These are phyloP conservation scores for Centropristis striata DNA, from an alignment of 2,113 vertebrate species.

Conservation along the genomic window DNA sequence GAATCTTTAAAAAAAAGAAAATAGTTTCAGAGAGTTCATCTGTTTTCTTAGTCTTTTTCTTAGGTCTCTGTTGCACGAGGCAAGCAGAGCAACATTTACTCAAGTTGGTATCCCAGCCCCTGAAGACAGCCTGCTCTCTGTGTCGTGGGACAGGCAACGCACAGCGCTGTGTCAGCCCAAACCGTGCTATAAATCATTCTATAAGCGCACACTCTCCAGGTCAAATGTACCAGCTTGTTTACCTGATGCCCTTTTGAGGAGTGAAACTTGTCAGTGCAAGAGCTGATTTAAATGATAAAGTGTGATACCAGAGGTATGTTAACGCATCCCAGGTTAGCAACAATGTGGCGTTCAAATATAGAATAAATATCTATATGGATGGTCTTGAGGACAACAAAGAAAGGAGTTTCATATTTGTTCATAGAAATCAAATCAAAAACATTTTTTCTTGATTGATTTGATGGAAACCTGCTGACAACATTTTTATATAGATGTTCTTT, in stretches of 20 bases:
- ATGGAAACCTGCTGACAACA: no score
- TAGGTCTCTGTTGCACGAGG: constrained; percentile 20
- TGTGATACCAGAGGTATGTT: constrained; percentile 32
- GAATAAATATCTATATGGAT: constrained; percentile 6
- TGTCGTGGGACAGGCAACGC: constrained; percentile 12
- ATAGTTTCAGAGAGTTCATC: constrained; percentile 21
- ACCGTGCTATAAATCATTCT: constrained; percentile 57
- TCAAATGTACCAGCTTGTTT: constrained; percentile 64
- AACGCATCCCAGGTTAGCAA: constrained; percentile 5
- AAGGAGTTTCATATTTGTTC: no score
- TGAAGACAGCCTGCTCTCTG: constrained; percentile 18
- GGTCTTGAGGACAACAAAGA: no score
- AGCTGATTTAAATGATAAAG: constrained; percentile 75
- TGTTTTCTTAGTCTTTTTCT: constrained; percentile 31
- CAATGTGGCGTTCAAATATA: constrained; percentile 10
- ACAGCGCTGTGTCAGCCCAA: constrained; percentile 62
- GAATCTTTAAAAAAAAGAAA: constrained; percentile 5
- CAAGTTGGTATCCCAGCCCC: constrained; percentile 7
- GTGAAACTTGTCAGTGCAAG: constrained; percentile 59
- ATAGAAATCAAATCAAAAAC: no score
- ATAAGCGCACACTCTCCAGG: constrained; percentile 8
- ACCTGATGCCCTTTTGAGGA: constrained; percentile 69
- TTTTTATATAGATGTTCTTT: background rate
- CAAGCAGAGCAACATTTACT: constrained; percentile 24
- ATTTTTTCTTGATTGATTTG: no score